Evolutionary conservation across 2,888 invertebrate species (phyloP).

Genomic region (Nesidiocoris tenuis): DNA sequence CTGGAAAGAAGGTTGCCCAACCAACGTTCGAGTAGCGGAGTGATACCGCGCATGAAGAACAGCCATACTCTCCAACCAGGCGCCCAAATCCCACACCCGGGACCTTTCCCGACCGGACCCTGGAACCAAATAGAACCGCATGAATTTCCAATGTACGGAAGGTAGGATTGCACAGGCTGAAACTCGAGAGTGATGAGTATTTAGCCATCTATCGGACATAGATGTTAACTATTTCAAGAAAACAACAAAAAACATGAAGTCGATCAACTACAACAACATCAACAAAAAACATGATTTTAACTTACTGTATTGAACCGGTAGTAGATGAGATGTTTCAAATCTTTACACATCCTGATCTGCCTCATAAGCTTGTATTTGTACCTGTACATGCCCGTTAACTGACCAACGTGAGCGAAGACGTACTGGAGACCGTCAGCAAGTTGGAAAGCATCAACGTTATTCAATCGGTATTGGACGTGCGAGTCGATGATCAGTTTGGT

Average conservation of each 20-base stretch:
- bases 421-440: slow-evolving; percentile 97
- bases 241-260: no score
- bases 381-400: slow-evolving; percentile 98
- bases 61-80: slow-evolving; percentile 99
- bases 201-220: no score
- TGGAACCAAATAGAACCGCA: slow-evolving; percentile 54
- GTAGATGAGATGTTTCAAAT: slow-evolving; percentile 97
- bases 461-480: slow-evolving; percentile 97
- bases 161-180: no score
- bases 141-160: background rate
- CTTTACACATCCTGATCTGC: slow-evolving; percentile 99
- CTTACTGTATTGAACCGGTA: slow-evolving; percentile 96
- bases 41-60: slow-evolving; percentile 99
- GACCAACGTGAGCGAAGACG: slow-evolving; percentile 98
- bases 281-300: no score
- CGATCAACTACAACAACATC: no score
- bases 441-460: slow-evolving; percentile 99
- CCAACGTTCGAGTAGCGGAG: slow-evolving; percentile 96
- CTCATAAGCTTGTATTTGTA: slow-evolving; percentile 99
- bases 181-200: no score
- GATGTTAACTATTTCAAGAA: no score
- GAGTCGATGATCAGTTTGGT: slow-evolving; percentile 99
- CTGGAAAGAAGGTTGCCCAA: slow-evolving; percentile 97
- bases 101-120: slow-evolving; percentile 98
- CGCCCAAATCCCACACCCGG: slow-evolving; percentile 98